Evolutionary conservation across 2,888 invertebrate species (phyloP), one percentile per base, ranked within the genome.

Genomic region (Cactoblastis cactorum): DNA sequence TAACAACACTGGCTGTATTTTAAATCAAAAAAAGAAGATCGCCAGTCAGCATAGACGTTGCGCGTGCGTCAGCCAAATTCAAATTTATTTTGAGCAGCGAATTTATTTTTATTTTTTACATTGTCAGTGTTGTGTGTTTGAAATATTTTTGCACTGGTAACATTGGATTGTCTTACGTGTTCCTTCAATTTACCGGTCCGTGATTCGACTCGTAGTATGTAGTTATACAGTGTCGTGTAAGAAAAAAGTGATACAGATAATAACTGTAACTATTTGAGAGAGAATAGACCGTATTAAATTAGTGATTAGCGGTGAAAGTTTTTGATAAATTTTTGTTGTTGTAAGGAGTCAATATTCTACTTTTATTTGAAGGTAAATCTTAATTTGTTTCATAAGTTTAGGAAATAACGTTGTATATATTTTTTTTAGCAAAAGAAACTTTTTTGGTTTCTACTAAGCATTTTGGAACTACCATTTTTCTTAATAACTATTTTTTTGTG

Each of bases 21-120:
- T 80, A 68, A 78, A 63, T 66, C n/a, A n/a, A 65, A 77, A 79
- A 80, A 74, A 71, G 67, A 69, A 66, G 59, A 75, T 61, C 54
- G 72, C 54, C 53, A 56, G n/a, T n/a, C n/a, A 52, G 61, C 57
- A 60, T 57, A 55, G 69, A 78, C 74, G 78, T 74, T 69, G 75
- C 77, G 58, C 70, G 66, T 59, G 63, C 79, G 80, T 74, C 62
- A 53, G 71, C 59, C 52, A 65, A 73, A 63, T 74, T 77, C 61
- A 58, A 75, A 70, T 64, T 61, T 61, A 67, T 58, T 51, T 39
- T 57, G 57, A 52, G 58, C 32, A 50, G 57, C 61, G 33, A 41
- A 50, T 51, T 56, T 54, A 32, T 52, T 37, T 52, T 57, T 46
- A 52, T 49, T 50, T 50, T 53, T n/a, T n/a, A n/a, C n/a, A n/a